Evolutionary conservation across 1,140 invertebrate genomes (phyloP), one percentile per base, ranked within the genome.

Genomic region (Drosophila leontia): DNA sequence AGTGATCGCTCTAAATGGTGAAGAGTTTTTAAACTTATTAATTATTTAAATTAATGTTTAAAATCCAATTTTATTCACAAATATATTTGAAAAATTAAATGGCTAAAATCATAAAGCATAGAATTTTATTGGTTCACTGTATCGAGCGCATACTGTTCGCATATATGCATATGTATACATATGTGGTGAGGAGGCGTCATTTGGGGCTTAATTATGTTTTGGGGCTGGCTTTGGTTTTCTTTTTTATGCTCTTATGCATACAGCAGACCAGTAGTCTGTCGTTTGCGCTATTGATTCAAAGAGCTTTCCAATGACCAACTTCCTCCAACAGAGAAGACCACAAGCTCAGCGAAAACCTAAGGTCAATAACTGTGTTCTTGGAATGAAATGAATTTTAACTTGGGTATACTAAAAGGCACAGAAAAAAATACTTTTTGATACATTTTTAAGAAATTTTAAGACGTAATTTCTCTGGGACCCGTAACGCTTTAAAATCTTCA

Each of bases 261-360:
- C 50, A 69, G 15, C 55, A 48, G 59, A 39, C 58, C 47, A 3
- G 45, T 51, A 48, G 75, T 37, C 37, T 80, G 59, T 64, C 39
- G 75, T 67, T 63, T 55, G 51, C 53, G 23, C 75, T 77, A 84
- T 77, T 84, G 71, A 74, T 83, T 83, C 60, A 60, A 79, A 74
- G 55, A 75, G 70, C 82, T 75, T 72, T 79, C 47, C 26, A 65
- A 56, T 62, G 61, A 32, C 17, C 47, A 51, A 32, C 47, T 51
- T 50, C n/a, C 37, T 42, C 35, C 19, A 53, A 47, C 7, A 45
- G 26, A 15, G n/a, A 42, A 53, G 29, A 44, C 29, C 5, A 47
- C 8, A 45, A 12, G 19, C 8, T 6, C 11, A 44, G 34, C 17
- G 9, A 9, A 35, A 12, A 11, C 23, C 34, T 7, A 9, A 23